These are phyloP conservation scores for Champsocephalus gunnari DNA, from an alignment of 2,797 vertebrate species.

Conservation along the genomic window DNA sequence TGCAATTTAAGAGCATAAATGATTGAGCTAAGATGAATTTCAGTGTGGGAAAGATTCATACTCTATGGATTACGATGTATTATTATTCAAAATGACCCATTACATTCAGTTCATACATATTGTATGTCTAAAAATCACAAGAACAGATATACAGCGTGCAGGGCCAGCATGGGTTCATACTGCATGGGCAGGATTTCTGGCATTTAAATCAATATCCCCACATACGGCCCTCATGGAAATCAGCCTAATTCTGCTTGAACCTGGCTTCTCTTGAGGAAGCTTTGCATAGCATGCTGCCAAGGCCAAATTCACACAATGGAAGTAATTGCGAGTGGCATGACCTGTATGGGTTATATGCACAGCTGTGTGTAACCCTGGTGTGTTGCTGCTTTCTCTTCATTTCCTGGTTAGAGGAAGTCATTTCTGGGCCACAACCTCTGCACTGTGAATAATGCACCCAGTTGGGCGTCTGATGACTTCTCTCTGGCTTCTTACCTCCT, in stretches of 20 bases:
- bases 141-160: not conserved
- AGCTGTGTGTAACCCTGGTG: conserved; percentile 9
- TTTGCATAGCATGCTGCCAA: conserved; percentile 25
- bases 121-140: conserved; percentile 1
- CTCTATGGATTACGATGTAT: conserved; percentile 21
- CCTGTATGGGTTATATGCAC: conserved; percentile 25
- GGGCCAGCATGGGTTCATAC: not conserved
- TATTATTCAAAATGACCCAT: conserved; percentile 15
- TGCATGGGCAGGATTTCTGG: not conserved
- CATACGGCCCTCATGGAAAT: conserved; percentile 32
- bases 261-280: conserved; percentile 29
- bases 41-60: conserved; percentile 21
- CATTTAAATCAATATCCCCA: conserved; percentile 14
- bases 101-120: not conserved
- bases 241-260: conserved; percentile 42
- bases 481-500: conserved; percentile 36
- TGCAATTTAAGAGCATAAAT: not conserved
- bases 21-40: not conserved
- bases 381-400: conserved; percentile 25
- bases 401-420: conserved; percentile 49
- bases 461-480: conserved; percentile 42
- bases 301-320: conserved; percentile 28
- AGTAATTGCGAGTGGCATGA: conserved; percentile 25
- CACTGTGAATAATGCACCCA: conserved; percentile 54
- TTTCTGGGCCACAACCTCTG: conserved; percentile 42